These are phyloP conservation scores for Euplagia quadripunctaria DNA, from an alignment of 2,888 invertebrate species.

Conservation along the genomic window DNA sequence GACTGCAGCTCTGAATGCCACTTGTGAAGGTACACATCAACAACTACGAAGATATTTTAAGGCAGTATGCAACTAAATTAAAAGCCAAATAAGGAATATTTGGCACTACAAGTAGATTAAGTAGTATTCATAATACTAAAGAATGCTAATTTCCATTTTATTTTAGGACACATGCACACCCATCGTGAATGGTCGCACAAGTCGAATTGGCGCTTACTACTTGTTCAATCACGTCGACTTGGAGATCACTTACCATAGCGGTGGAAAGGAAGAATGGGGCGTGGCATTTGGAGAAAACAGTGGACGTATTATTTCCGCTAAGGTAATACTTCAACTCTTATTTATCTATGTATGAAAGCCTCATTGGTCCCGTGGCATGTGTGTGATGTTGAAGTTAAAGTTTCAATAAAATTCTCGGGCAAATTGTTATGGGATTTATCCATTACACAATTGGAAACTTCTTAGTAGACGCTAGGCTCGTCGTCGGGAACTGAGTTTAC, in stretches of 20 bases:
- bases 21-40: background rate
- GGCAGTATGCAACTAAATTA: background rate
- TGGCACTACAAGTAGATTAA: background rate
- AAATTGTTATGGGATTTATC: background rate
- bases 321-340: slow-evolving; percentile 78
- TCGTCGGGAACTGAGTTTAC: too few relatives aligned
- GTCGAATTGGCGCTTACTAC: slow-evolving; percentile 93
- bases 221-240: slow-evolving; percentile 99
- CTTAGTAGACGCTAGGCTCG: too few relatives aligned
- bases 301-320: slow-evolving; percentile 95
- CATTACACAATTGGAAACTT: background rate
- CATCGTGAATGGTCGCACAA: slow-evolving; percentile 86
- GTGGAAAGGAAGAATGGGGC: slow-evolving; percentile 95
- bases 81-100: background rate
- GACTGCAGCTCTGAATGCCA: background rate
- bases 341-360: too few relatives aligned
- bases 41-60: background rate
- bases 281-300: slow-evolving; percentile 92
- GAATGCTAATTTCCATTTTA: background rate
- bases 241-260: slow-evolving; percentile 97
- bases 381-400: background rate
- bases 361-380: background rate
- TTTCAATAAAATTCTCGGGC: background rate
- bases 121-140: background rate
- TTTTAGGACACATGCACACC: slow-evolving; percentile 86